Conservation (phyloP, 2,888 invertebrate species). For the Amblyjoppa fuscipennis region DNA sequence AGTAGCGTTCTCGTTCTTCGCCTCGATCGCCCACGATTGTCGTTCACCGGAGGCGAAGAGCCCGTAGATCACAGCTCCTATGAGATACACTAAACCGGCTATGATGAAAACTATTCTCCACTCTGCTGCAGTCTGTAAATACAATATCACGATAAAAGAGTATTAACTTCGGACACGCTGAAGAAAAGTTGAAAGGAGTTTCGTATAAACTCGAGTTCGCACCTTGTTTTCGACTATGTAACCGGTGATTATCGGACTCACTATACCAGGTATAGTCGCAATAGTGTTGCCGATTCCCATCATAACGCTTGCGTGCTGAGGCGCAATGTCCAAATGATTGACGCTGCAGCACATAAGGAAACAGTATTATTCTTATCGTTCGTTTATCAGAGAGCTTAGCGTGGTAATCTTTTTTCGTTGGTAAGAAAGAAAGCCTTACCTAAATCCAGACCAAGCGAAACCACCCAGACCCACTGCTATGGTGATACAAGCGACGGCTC, state of each 20-base stretch:
- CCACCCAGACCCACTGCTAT: slow-evolving; percentile 96
- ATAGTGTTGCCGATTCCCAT: slow-evolving; percentile 97
- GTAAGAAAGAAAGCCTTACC: slow-evolving; percentile 86
- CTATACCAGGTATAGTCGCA: slow-evolving; percentile 95
- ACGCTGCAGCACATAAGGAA: slow-evolving; percentile 86
- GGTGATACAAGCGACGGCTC: slow-evolving; percentile 93
- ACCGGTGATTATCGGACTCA: slow-evolving; percentile 94
- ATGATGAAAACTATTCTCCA: slow-evolving; percentile 96
- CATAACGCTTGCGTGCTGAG: slow-evolving; percentile 95
- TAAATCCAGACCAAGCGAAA: slow-evolving; percentile 97
- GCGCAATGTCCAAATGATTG: slow-evolving; percentile 95
- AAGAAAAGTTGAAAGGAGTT: neutral
- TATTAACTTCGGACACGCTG: neutral
- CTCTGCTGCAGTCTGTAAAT: slow-evolving; percentile 89
- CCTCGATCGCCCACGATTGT: slow-evolving; percentile 92
- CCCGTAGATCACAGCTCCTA: slow-evolving; percentile 95
- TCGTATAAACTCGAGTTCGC: slow-evolving; percentile 65
- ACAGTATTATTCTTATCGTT: neutral
- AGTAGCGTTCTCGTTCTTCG: slow-evolving; percentile 68
- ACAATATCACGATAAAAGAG: neutral
- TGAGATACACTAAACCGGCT: slow-evolving; percentile 92
- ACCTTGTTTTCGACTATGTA: slow-evolving; percentile 92
- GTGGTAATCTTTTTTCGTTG: neutral
- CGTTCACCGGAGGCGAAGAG: slow-evolving; percentile 92
- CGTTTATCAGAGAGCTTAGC: neutral